Base-by-base conservation (phyloP, 2,797 vertebrate species). In the Sylvilagus floridanus region DNA sequence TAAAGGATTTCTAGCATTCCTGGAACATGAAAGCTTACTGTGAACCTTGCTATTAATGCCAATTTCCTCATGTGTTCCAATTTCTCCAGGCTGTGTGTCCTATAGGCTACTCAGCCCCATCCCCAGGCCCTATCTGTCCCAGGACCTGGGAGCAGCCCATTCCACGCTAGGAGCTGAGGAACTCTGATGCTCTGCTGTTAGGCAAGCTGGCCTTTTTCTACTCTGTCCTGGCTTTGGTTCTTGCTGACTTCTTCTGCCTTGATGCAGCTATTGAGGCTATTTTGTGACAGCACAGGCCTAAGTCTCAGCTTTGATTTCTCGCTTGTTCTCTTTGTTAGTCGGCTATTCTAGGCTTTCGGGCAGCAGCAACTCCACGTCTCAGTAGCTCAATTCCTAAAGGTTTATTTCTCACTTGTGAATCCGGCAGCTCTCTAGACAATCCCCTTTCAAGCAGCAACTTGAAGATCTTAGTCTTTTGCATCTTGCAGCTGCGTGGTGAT, bases 271-370 rank as follows among this genome's bases (percentile, higher is more conserved):
- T 66, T 35, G 65, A 84, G 54, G 7, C 22, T 73, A 32, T 91
- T 95, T 84, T 16, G 5, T 76, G 75, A 88, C 16, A 91, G 47
- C 22, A 7, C 1, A 68, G 14, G 13, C 66, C 32, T 30, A 71
- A 78, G 37, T 68, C 66, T 78, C 47, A 57, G 19, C 62, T 24
- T 94, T 91, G 35, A 71, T 28, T 93, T 95, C 66, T 83, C 57
- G n/a, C 52, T 91, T 88, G 5, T 83, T 66, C 50, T 81, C 52
- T 95, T 57, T 71, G 93, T 85, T 69, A 78, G 65, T 92, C 52
- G 60, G 22, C n/a, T 87, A 86, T 65, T 79, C 60, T 63, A 84
- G 84, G 60, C 32, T 95, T 87, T 32, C 30, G 35, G 1, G 22
- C 57, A 57, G 94, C 47, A 83, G 54, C 14, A 7, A 21, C 37